Percentiles rank a stretch among this genome's conserved stretches.
phyloP scores from a whole-genome alignment of 2,888 invertebrate genomes.

The Neoascia interrupta region DNA sequence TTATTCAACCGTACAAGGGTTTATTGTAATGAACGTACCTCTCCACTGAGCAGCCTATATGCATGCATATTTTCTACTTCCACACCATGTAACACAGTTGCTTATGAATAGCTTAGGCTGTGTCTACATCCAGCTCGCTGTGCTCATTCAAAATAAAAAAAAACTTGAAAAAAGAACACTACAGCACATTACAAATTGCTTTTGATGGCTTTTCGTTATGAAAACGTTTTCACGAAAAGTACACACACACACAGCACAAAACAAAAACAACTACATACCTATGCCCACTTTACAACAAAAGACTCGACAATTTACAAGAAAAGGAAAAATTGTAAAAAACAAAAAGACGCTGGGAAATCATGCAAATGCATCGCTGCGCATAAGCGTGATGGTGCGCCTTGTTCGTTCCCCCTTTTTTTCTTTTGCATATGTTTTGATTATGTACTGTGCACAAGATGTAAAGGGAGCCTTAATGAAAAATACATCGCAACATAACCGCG shows the following conservation, averaged over 20 bases:
- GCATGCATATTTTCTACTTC: conserved; percentile 18
- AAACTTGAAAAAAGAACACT: too few species aligned
- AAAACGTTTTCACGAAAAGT: conserved; percentile 45
- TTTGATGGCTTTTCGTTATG: conserved; percentile 67
- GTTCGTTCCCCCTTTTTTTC: too few species aligned
- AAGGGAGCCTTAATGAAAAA: not conserved
- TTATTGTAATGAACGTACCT: conserved; percentile 37
- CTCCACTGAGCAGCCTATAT: conserved; percentile 32
- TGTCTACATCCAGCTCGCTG: conserved; percentile 43
- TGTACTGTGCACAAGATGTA: not conserved
- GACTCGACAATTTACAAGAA: conserved; percentile 49
- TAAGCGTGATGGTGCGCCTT: conserved; percentile 34
- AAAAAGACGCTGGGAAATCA: conserved; percentile 55
- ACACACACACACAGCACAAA: conserved; percentile 2
- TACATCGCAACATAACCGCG: not conserved
- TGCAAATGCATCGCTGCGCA: conserved; percentile 69
- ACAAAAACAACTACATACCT: conserved; percentile 31
- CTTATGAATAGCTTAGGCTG: conserved; percentile 62
- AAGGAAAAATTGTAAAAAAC: conserved; percentile 1
- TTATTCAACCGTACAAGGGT: conserved; percentile 27
- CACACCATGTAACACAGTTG: conserved; percentile 46
- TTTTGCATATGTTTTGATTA: conserved; percentile 44
- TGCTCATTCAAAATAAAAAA: too few species aligned
- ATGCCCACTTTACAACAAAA: conserved; percentile 65
- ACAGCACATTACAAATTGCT: conserved; percentile 60